phyloP scores from a whole-genome alignment of 2,797 vertebrate species.

The Tenualosa thibaudeaui region DNA sequence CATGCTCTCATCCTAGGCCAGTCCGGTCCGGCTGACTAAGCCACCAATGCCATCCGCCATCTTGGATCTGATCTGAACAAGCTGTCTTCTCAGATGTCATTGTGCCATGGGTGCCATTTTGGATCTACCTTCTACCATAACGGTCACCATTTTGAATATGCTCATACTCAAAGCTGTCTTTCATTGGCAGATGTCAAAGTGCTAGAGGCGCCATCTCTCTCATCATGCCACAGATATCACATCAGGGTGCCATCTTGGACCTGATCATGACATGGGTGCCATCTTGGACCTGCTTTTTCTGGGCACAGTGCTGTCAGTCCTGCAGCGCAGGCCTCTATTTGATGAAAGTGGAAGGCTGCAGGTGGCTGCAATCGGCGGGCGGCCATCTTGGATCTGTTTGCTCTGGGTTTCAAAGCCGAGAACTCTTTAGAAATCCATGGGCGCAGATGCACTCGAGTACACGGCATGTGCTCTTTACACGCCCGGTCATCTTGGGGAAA shows the following conservation, averaged over 20 bases:
- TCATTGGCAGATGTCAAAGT: not conserved
- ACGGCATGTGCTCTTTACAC: not conserved
- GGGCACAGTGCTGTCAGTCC: not conserved
- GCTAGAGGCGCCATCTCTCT: not conserved
- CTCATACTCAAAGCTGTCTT: too few species aligned
- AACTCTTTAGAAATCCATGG: not conserved
- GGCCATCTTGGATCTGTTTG: not conserved
- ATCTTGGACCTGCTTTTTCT: not conserved
- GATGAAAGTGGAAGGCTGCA: not conserved
- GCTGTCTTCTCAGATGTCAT: not conserved
- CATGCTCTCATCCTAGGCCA: too few species aligned
- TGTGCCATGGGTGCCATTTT: not conserved
- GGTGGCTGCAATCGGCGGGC: not conserved
- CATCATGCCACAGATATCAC: not conserved
- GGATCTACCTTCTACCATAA: not conserved
- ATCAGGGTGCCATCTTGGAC: not conserved
- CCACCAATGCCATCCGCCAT: not conserved
- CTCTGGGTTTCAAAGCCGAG: too few species aligned
- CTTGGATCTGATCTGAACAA: not conserved
- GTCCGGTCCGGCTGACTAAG: not conserved
- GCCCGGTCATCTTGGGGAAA: not conserved
- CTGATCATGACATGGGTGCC: not conserved
- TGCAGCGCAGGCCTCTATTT: not conserved
- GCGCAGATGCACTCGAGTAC: not conserved
- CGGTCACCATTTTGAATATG: not conserved